Evolutionary conservation across 2,113 vertebrate genomes (phyloP).

Genomic region (Paralichthys olivaceus): DNA sequence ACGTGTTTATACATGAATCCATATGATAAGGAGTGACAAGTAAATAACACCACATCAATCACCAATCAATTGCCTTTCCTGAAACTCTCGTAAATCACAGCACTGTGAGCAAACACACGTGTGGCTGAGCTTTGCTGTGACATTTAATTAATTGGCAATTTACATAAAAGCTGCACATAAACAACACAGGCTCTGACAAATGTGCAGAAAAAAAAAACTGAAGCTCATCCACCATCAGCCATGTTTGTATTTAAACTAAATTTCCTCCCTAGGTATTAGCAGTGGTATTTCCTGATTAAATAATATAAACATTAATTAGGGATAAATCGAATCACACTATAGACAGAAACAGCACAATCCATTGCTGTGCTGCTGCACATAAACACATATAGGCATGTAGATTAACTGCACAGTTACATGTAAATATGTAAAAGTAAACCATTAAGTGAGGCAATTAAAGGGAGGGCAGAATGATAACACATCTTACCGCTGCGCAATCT

Average conservation of each 20-base stretch:
- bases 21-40: constrained; percentile 27
- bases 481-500: constrained; percentile 64
- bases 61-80: constrained; percentile 21
- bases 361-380: constrained; percentile 3
- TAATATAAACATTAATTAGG: constrained; percentile 32
- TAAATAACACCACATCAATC: constrained; percentile 40
- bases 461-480: constrained; percentile 46
- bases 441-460: constrained; percentile 60
- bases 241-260: constrained; percentile 43
- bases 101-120: constrained; percentile 29
- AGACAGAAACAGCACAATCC: neutral
- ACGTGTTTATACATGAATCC: constrained; percentile 31
- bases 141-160: constrained; percentile 61
- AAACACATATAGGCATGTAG: constrained; percentile 15
- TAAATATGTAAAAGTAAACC: constrained; percentile 65
- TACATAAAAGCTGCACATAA: constrained; percentile 27
- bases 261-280: constrained; percentile 33
- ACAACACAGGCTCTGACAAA: constrained; percentile 43
- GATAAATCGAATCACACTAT: constrained; percentile 3
- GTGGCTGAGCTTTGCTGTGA: constrained; percentile 32
- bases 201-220: constrained; percentile 10
- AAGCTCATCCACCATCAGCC: constrained; percentile 43
- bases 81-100: constrained; percentile 18
- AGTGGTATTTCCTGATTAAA: constrained; percentile 33
- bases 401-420: constrained; percentile 42